Conservation (phyloP, 2,113 vertebrate genomes). For the Siphamia tubifer region DNA sequence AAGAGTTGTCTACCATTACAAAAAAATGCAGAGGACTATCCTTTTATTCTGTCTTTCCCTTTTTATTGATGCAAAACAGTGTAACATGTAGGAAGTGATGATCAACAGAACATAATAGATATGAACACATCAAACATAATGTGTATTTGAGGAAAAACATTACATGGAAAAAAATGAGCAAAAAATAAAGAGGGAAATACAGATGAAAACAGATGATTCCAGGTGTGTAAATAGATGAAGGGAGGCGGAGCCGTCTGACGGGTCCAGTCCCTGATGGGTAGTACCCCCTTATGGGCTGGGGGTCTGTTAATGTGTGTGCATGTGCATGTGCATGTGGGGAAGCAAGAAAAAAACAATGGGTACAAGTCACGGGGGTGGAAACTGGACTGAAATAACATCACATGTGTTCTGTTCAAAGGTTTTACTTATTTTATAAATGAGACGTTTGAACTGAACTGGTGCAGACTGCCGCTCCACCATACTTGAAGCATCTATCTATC, state of each 20-base stretch:
- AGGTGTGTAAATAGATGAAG: neutral
- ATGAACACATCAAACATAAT: neutral
- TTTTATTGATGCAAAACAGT: conserved; percentile 49
- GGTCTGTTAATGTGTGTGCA: neutral
- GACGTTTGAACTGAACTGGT: too few relatives aligned
- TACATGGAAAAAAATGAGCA: too few relatives aligned
- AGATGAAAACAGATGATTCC: neutral
- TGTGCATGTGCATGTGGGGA: neutral
- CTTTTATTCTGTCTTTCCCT: neutral
- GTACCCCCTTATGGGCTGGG: neutral
- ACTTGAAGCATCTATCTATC: too few relatives aligned
- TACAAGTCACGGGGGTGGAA: too few relatives aligned
- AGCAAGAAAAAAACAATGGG: neutral
- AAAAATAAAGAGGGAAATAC: neutral
- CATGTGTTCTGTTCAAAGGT: too few relatives aligned
- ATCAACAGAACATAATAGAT: neutral
- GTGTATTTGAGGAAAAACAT: neutral
- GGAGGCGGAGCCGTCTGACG: neutral
- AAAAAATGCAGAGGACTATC: neutral
- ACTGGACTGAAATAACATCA: too few relatives aligned
- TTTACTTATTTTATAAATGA: too few relatives aligned
- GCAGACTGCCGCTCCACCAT: too few relatives aligned
- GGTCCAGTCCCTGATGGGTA: neutral
- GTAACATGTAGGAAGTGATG: neutral
- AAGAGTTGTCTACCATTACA: neutral